These are phyloP conservation scores for Polia nebulosa DNA, from an alignment of 2,888 invertebrate genomes.

Conservation along the genomic window DNA sequence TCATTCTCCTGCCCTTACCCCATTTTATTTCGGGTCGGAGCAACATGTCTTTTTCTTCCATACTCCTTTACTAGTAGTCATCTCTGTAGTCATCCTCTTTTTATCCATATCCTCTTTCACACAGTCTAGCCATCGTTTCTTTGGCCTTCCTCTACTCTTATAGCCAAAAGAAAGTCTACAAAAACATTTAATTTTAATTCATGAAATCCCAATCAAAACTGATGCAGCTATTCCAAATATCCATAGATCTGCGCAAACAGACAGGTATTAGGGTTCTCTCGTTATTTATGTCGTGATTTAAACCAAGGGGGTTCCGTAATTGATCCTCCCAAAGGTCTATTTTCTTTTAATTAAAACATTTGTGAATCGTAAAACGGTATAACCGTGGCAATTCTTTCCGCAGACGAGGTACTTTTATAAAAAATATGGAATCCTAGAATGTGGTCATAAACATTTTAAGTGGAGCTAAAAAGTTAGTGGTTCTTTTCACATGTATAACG, in stretches of 20 bases:
- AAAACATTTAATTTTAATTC: slow-evolving; percentile 3
- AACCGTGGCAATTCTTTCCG: slow-evolving; percentile 53
- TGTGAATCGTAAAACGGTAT: slow-evolving; percentile 60
- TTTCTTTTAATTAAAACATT: slow-evolving; percentile 66
- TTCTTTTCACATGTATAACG: slow-evolving; percentile 63
- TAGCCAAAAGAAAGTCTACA: no score
- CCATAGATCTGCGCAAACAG: slow-evolving; percentile 40
- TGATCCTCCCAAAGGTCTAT: slow-evolving; percentile 58
- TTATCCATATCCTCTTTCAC: no score
- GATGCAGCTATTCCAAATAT: slow-evolving; percentile 28
- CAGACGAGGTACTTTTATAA: slow-evolving; percentile 59
- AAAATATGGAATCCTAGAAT: slow-evolving; percentile 59
- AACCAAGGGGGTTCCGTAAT: slow-evolving; percentile 59
- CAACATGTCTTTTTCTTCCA: no score
- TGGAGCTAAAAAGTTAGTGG: slow-evolving; percentile 54
- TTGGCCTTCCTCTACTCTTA: no score
- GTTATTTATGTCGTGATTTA: slow-evolving; percentile 57
- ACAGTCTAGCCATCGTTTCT: no score
- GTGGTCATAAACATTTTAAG: slow-evolving; percentile 64
- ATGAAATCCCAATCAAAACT: slow-evolving; percentile 19
- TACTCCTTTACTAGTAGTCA: no score
- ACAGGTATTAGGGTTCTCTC: slow-evolving; percentile 55
- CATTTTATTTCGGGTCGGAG: no score
- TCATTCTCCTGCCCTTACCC: no score
- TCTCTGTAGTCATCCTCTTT: no score